Evolutionary conservation across 2,797 vertebrate genomes (phyloP).

Genomic region (Urophycis tenuis): DNA sequence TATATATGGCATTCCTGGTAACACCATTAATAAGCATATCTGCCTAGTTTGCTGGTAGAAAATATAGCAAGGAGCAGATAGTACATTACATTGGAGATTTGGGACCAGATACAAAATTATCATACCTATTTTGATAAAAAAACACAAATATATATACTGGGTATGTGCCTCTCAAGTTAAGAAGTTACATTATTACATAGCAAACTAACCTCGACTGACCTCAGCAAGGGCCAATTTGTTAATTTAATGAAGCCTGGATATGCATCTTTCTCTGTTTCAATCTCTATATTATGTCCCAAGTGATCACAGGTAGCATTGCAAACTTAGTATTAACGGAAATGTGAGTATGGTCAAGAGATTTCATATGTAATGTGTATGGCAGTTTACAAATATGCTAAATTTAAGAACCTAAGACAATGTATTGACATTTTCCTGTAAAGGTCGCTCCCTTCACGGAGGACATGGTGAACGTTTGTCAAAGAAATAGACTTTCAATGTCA

Average conservation of each 20-base stretch:
- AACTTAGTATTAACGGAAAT: conserved; percentile 52
- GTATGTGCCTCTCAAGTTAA: not conserved
- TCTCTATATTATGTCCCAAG: conserved; percentile 30
- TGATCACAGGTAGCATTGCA: conserved; percentile 43
- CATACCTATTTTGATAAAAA: conserved; percentile 33
- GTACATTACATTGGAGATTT: conserved; percentile 33
- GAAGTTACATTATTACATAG: not conserved
- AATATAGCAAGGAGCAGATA: conserved; percentile 20
- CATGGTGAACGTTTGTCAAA: conserved; percentile 40
- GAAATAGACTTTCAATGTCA: conserved; percentile 43
- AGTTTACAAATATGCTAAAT: conserved; percentile 53
- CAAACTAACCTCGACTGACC: not conserved
- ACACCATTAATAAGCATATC: conserved; percentile 37
- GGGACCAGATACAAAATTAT: conserved; percentile 14
- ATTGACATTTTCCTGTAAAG: conserved; percentile 47
- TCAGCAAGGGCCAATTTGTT: not conserved
- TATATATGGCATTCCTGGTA: conserved; percentile 30
- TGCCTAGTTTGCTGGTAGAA: conserved; percentile 26
- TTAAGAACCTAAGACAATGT: conserved; percentile 51
- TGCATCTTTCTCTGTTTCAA: conserved; percentile 20
- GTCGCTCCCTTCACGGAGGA: conserved; percentile 47
- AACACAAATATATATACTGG: conserved; percentile 40
- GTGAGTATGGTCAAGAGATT: conserved; percentile 43
- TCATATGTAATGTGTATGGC: conserved; percentile 55
- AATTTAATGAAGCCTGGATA: not conserved